Conservation (phyloP, 2,888 invertebrate genomes). For the Diarsia dahlii region DNA sequence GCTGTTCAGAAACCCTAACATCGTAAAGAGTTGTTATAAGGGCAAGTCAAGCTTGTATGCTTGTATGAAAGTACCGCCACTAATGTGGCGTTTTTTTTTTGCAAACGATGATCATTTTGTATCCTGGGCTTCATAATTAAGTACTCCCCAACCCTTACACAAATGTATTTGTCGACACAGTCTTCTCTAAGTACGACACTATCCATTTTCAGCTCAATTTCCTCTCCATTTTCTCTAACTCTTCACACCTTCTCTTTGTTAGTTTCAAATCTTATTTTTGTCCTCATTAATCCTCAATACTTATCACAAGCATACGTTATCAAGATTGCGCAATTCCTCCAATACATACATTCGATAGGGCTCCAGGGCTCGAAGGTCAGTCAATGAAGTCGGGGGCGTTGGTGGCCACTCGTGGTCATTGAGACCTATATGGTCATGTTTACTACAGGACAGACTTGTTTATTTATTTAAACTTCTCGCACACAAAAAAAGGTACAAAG, state of each 20-base stretch:
- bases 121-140: too few relatives aligned
- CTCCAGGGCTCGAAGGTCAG: constrained; percentile 49
- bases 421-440: constrained; percentile 50
- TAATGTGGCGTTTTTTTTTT: too few relatives aligned
- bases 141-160: too few relatives aligned
- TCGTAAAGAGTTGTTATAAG: too few relatives aligned
- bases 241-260: background rate
- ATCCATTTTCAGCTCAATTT: background rate
- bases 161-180: background rate
- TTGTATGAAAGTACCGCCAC: too few relatives aligned
- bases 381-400: constrained; percentile 43
- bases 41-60: too few relatives aligned
- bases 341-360: constrained; percentile 20
- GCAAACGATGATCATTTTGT: too few relatives aligned
- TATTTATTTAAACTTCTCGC: too few relatives aligned
- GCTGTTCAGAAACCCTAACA: too few relatives aligned
- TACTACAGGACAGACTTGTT: constrained; percentile 41
- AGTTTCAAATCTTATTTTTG: background rate
- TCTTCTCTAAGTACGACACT: background rate
- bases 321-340: constrained; percentile 12
- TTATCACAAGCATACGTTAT: background rate
- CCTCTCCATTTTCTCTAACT: too few relatives aligned
- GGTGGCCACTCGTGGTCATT: constrained; percentile 26
- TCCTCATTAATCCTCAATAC: too few relatives aligned
- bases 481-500: too few relatives aligned